Conservation (phyloP, 2,113 vertebrate genomes). For the Tringa solitaria region DNA sequence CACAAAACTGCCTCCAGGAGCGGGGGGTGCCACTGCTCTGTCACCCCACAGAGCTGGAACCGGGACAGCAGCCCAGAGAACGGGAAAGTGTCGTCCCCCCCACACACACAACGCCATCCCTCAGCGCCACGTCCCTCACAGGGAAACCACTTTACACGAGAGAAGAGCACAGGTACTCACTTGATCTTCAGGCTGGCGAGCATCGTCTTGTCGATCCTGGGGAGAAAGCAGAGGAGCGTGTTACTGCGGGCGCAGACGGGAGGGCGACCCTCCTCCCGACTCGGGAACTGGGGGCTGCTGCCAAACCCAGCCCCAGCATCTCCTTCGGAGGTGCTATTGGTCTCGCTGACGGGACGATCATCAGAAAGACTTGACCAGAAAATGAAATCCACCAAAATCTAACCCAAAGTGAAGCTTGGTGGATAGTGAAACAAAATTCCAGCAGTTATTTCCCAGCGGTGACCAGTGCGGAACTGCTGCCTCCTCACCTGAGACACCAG, state of each 20-base stretch:
- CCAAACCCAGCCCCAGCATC: neutral
- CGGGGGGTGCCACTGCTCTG: neutral
- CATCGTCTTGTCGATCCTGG: slow-evolving; percentile 76
- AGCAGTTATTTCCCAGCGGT: neutral
- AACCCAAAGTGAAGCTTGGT: neutral
- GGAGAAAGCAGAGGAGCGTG: slow-evolving; percentile 36
- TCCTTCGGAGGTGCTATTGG: rapidly evolving
- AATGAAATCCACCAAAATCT: neutral
- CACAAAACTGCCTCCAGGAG: neutral
- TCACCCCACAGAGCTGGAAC: neutral
- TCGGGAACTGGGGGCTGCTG: neutral
- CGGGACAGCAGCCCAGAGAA: neutral
- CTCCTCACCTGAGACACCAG: neutral
- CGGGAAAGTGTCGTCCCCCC: too few species aligned
- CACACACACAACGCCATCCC: neutral
- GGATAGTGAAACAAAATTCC: neutral
- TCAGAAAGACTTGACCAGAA: neutral
- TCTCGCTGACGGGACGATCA: rapidly evolving
- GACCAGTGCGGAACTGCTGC: neutral
- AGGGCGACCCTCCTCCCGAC: neutral
- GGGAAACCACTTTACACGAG: rapidly evolving
- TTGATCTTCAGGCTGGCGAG: slow-evolving; percentile 81
- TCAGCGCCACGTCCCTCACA: rapidly evolving
- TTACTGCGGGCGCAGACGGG: neutral
- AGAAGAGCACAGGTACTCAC: slow-evolving; percentile 65